Base-by-base conservation (phyloP, 2,888 invertebrate species). In the Cantharis nigra region DNA sequence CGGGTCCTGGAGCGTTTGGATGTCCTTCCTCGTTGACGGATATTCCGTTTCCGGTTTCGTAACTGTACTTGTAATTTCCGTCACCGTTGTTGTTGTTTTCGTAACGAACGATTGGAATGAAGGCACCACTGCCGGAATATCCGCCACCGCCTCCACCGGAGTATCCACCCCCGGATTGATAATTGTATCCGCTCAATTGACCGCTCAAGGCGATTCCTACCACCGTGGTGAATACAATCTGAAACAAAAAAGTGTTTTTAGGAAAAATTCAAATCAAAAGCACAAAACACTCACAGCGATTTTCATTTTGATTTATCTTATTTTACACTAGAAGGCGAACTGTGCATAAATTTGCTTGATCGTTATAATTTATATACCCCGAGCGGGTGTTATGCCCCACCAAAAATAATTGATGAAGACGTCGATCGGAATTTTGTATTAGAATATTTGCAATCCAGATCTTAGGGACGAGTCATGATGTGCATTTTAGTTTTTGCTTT, bases 11-110 rank as follows among this genome's bases (percentile, higher is more conserved):
- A 14, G 75, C 79, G 23, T 75, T 79, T 63, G 84, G 83, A 79
- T 81, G 84, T 67, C 89, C 91, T 33, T 86, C 84, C 84, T 91
- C 91, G 84, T 92, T 90, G 0, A 90, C 91, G 81, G 89, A 90
- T 81, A 93, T 93, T 71, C 92, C 92, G 85, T 93, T 93, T 81
- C 92, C 93, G 79, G 93, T 93, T 82, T 92, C 92, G 85, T 90
- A 93, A 18, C 70, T 79, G 87, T 91, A 93, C 79, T 91, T 90
- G 84, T 93, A 93, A 84, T 89, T 91, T 71, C 92, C 92, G 82
- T 92, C 92, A 63, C 92, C 92, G 83, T 92, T 91, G 85, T 92
- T 92, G 33, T 90, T 89, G 80, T 91, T 92, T 76, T 91, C 91
- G 83, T 91, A 92, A 78, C 90, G 89, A 18, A 92, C 84, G 80